Base-by-base conservation (phyloP, 2,888 invertebrate genomes). In the Calameuta pallipes region DNA sequence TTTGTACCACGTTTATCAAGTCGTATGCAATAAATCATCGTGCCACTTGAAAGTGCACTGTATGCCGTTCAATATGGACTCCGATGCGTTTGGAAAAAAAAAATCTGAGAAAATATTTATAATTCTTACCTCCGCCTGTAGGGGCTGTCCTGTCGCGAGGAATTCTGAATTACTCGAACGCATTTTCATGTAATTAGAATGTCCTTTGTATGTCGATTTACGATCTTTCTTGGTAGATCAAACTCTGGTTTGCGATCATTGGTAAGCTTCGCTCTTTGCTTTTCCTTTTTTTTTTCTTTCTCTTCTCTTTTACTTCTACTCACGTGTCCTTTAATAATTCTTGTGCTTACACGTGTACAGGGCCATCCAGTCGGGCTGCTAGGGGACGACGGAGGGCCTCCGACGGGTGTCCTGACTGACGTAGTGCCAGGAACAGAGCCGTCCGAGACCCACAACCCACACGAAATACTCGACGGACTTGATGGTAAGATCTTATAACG, bases 381-480 rank as follows among this genome's bases (percentile, higher is more conserved):
- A 84, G 88, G 87, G 81, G 91, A 91, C 77, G 91, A 91, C 78
- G 89, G 90, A 81, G 90, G 89, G 77, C 86, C 90, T 56, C 86
- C 89, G 79, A 82, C 89, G 82, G 90, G 89, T 78, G 83, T 89
- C 80, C 89, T 91, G 77, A 90, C 88, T 80, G 90, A 91, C 80
- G 88, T 88, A 83, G 87, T 90, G 83, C 84, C 89, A 80, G 89
- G 89, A 83, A 87, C 89, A 77, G 91, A 91, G 86, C 86, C 89
- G 82, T 89, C 90, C 79, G 91, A 91, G 83, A 90, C 91, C 77
- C 91, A 90, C 84, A 91, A 90, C 83, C 90, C 90, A 82, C 91
- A 91, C 71, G 92, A 92, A 89, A 89, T 90, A 87, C 88, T 92
- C 86, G 92, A 92, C 86, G 91, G 91, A 90, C 90, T 91, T 83